Conservation (phyloP, 2,888 invertebrate genomes). For the Lissonota sp. region DNA sequence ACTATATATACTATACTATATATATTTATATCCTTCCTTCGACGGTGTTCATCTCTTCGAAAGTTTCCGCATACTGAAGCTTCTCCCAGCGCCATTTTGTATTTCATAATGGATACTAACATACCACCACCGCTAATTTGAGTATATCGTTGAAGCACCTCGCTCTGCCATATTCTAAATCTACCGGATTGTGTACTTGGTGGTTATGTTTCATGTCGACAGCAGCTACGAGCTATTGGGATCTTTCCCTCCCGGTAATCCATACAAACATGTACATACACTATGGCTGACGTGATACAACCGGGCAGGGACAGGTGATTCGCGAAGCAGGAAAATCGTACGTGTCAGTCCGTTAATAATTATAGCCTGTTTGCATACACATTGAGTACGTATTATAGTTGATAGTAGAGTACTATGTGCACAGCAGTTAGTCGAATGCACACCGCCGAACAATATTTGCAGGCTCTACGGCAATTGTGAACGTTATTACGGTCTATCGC, state of each 20-base stretch:
- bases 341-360: conserved; percentile 25
- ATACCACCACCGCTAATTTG: conserved; percentile 46
- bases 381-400: not conserved
- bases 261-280: conserved; percentile 3
- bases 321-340: conserved; percentile 22
- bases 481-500: not conserved
- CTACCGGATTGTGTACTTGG: conserved; percentile 39
- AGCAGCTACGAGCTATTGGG: conserved; percentile 12
- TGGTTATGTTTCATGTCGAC: conserved; percentile 30
- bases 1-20: no score
- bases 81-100: conserved; percentile 29
- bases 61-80: conserved; percentile 52
- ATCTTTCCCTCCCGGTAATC: conserved; percentile 7
- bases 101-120: conserved; percentile 21
- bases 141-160: conserved; percentile 25
- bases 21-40: conserved; percentile 13
- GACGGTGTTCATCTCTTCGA: conserved; percentile 10
- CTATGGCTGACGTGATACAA: not conserved
- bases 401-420: not conserved
- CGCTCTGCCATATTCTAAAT: not conserved
- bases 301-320: conserved; percentile 4
- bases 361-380: conserved; percentile 19
- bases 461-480: conserved; percentile 7
- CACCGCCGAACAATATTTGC: conserved; percentile 11
- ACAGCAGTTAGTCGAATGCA: conserved; percentile 1